Base-by-base conservation (phyloP, 2,888 invertebrate species). In the Bellardia pandia region DNA sequence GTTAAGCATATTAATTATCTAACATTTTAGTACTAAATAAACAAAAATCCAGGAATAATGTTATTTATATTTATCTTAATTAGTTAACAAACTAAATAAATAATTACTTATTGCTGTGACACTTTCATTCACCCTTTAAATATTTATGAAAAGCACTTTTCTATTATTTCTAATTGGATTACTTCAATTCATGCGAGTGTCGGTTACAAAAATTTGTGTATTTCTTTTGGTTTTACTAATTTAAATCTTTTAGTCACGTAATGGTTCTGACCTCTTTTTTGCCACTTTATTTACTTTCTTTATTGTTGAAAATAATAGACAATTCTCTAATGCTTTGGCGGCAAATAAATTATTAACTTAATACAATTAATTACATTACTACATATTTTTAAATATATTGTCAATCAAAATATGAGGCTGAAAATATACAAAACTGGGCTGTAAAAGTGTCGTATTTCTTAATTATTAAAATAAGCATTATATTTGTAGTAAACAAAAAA, bases 291-390 rank as follows among this genome's bases (percentile, higher is more conserved):
- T 40, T 56, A n/a, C 5, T 40, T 11, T 23, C 5, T 30, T 6
- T 37, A 56, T 56, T 56, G 13, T 56, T 40, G 23, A 4, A 16
- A 14, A 13, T 16, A 23, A 42, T 64, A 64, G 9, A 16, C 9
- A 60, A 60, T 33, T 60, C 13, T 13, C 13, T 4, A 53, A 1
- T 13, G 53, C 11, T 53, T 71, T 53, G 14, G 4, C 45, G 40
- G 9, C 5, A 23, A 75, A 77, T 53, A 42, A 66, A 66, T 77
- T 77, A 42, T 53, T 66, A n/a, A 42, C 56, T 56, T 14, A 74
- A 66, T 40, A 74, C 66, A 66, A 81, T 74, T 81, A 66, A 66
- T 66, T 30, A 62, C 16, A 8, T 42, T n/a, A 51, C n/a, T n/a
- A n/a, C n/a, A n/a, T 51, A 51, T 14, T 13, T 14, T n/a, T n/a